These are phyloP conservation scores for Eulimnadia texana DNA, from an alignment of 1,140 invertebrate species.

Conservation along the genomic window DNA sequence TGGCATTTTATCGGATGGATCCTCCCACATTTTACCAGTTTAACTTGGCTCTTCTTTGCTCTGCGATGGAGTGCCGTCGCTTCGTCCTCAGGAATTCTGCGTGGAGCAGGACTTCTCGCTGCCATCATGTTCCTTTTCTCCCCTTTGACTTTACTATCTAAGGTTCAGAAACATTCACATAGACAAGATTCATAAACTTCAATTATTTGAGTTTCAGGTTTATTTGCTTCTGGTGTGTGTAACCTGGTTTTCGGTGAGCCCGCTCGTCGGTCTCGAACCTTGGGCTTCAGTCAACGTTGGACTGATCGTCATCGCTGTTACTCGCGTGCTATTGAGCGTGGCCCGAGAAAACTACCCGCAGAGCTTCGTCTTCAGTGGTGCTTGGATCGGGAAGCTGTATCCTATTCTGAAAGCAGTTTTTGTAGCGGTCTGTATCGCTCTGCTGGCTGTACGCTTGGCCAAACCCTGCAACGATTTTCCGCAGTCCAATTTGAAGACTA, in stretches of 20 bases:
- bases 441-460: not conserved
- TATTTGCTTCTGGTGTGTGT: not conserved
- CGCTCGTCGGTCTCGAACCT: not conserved
- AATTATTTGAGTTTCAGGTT: not conserved
- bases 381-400: no score
- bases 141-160: not conserved
- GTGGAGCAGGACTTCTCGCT: not conserved
- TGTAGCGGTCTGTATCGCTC: not conserved
- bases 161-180: not conserved
- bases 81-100: not conserved
- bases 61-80: not conserved
- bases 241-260: not conserved
- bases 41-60: conserved; percentile 12
- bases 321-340: no score
- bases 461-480: not conserved
- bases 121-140: not conserved
- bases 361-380: no score
- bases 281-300: not conserved
- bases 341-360: no score
- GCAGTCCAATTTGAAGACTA: not conserved
- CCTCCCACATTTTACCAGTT: conserved; percentile 9
- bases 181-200: not conserved
- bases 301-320: no score
- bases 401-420: not conserved
- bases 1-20: conserved; percentile 7